phyloP scores from a whole-genome alignment of 2,797 vertebrate species.

The Apogon talboti region DNA sequence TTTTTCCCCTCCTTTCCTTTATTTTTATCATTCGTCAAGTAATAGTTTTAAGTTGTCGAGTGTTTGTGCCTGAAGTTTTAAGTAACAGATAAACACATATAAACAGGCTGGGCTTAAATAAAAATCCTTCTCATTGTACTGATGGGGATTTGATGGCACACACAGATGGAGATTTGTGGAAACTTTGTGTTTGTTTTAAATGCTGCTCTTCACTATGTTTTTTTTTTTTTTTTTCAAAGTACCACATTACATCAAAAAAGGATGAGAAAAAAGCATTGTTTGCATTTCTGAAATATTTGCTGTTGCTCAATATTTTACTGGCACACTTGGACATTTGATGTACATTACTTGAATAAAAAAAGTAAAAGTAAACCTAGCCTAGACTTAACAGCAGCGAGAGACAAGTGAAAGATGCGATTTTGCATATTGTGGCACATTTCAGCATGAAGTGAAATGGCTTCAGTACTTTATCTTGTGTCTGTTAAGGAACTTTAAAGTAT shows the following conservation, averaged over 20 bases:
- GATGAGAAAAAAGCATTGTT: not conserved
- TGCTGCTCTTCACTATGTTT: not conserved
- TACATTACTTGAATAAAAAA: not conserved
- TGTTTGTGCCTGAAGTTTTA: not conserved
- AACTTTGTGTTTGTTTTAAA: conserved; percentile 1
- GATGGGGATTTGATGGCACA: not conserved
- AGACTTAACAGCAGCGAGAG: conserved; percentile 11
- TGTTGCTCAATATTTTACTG: conserved; percentile 10
- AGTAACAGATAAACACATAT: not conserved
- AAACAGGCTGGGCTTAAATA: not conserved
- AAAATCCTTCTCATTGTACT: not conserved
- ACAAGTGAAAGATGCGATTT: conserved; percentile 24
- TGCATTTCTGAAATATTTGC: conserved; percentile 6
- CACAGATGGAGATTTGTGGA: not conserved
- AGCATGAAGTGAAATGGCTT: conserved; percentile 25
- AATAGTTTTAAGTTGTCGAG: not conserved
- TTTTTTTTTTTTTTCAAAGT: not conserved
- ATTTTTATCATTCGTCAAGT: not conserved
- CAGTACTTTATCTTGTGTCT: conserved; percentile 28
- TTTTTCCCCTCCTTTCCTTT: not conserved
- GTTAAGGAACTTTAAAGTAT: conserved; percentile 48
- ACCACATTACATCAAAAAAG: not conserved
- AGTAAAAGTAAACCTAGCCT: conserved; percentile 8
- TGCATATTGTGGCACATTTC: conserved; percentile 43
- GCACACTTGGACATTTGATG: conserved; percentile 1